phyloP scores from a whole-genome alignment of 2,113 vertebrate species.

The Anseranas semipalmata region DNA sequence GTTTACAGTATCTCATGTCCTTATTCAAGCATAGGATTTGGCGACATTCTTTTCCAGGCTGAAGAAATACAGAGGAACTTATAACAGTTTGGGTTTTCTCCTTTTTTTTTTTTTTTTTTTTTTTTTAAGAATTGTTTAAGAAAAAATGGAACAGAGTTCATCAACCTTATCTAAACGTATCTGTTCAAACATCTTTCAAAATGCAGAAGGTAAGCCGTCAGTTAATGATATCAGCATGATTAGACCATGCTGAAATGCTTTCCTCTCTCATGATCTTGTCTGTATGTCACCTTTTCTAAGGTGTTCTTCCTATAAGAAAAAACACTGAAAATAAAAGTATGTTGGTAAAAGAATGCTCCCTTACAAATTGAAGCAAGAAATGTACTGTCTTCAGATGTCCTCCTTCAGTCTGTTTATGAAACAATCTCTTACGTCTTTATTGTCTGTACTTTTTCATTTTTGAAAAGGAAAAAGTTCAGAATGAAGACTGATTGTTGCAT shows the following conservation, averaged over 20 bases:
- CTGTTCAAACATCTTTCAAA: background rate
- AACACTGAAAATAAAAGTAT: background rate
- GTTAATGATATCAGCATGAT: background rate
- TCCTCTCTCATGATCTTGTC: background rate
- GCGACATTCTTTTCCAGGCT: background rate
- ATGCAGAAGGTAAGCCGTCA: background rate
- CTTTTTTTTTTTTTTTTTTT: accelerated
- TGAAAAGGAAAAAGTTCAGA: background rate
- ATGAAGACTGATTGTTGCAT: background rate
- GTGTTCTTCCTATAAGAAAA: background rate
- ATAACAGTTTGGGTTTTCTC: background rate
- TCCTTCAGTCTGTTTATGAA: background rate
- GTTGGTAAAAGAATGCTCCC: background rate
- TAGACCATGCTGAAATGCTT: background rate
- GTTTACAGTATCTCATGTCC: background rate
- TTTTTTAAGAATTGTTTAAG: background rate
- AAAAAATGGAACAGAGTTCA: background rate
- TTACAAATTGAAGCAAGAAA: background rate
- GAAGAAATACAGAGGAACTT: background rate
- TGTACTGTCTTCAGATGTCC: background rate
- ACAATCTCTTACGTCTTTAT: background rate
- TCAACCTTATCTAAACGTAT: background rate
- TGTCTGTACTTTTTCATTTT: background rate
- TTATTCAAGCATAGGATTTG: background rate
- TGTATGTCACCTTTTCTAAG: background rate